phyloP scores from a whole-genome alignment of 1,140 invertebrate genomes.

The Drosophila pseudoananassae region DNA sequence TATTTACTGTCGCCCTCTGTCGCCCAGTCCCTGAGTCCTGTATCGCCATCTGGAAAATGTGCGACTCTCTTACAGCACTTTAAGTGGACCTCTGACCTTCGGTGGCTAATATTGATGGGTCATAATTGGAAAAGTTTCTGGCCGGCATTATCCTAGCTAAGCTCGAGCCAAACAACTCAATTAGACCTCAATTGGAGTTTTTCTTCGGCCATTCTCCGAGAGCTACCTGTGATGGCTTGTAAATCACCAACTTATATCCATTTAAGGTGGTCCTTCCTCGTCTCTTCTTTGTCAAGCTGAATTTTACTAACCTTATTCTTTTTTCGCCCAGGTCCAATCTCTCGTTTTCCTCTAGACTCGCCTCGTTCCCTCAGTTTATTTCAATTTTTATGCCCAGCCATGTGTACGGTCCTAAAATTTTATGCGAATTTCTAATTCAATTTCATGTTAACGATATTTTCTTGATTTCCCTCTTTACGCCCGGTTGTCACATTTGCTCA shows the following conservation, averaged over 20 bases:
- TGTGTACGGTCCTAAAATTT: conserved; percentile 54
- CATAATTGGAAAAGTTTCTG: conserved; percentile 67
- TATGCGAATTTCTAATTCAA: conserved; percentile 72
- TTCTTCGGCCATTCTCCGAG: conserved; percentile 6
- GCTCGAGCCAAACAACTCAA: conserved; percentile 32
- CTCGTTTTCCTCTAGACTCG: not conserved
- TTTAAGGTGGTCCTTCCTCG: not conserved
- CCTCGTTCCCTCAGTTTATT: conserved; percentile 1
- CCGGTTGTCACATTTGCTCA: conserved; percentile 22
- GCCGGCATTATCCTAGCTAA: conserved; percentile 10
- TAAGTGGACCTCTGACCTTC: conserved; percentile 11
- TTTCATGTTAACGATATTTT: conserved; percentile 65
- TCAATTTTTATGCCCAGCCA: conserved; percentile 46
- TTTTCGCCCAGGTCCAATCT: not conserved
- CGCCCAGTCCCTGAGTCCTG: not conserved
- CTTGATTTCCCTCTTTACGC: conserved; percentile 27
- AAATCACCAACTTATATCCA: conserved; percentile 31
- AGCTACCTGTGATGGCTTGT: conserved; percentile 11
- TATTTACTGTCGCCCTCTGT: conserved; percentile 25
- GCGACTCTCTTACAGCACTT: conserved; percentile 52
- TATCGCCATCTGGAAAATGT: conserved; percentile 51
- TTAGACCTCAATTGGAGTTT: conserved; percentile 37
- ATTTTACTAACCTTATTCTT: conserved; percentile 22
- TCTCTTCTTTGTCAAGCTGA: not conserved
- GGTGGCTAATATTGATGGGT: conserved; percentile 20